Percentiles rank a stretch among this genome's conserved stretches.
These are phyloP conservation scores for Xenops minutus DNA, from an alignment of 2,797 vertebrate genomes.

Conservation along the genomic window DNA sequence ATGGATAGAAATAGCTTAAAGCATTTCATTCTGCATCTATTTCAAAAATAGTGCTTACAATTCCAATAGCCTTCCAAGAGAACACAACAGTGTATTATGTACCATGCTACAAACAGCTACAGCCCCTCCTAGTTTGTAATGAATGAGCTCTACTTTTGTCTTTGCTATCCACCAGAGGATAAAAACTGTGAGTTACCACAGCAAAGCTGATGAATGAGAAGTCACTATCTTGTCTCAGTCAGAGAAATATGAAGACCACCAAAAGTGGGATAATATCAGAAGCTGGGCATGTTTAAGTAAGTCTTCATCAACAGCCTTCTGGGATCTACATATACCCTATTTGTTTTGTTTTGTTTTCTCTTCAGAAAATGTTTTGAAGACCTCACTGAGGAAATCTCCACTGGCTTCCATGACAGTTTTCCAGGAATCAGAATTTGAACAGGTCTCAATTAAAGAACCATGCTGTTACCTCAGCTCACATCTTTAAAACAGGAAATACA, in stretches of 20 bases:
- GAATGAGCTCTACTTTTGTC: background rate
- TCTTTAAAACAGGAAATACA: background rate
- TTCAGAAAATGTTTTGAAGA: background rate
- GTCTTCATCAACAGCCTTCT: background rate
- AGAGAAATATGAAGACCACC: background rate
- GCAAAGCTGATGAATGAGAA: background rate
- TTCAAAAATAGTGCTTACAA: background rate
- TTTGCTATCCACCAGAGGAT: background rate
- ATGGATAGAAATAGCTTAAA: background rate
- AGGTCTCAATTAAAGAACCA: background rate
- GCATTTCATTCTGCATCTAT: background rate
- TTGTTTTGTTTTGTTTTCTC: background rate
- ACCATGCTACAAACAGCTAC: background rate
- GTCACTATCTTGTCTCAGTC: background rate
- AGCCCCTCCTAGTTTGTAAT: background rate
- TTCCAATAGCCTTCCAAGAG: background rate
- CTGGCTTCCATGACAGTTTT: background rate
- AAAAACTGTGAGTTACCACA: background rate
- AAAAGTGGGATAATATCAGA: background rate
- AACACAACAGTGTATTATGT: accelerated
- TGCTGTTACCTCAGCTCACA: background rate
- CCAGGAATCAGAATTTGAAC: background rate
- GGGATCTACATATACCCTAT: background rate
- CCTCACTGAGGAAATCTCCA: background rate
- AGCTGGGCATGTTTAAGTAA: background rate